A percentile compares a stretch with the other conserved stretches of the same genome.
Conservation (phyloP, 2,113 vertebrate species). For the Corvus cornix region DNA sequence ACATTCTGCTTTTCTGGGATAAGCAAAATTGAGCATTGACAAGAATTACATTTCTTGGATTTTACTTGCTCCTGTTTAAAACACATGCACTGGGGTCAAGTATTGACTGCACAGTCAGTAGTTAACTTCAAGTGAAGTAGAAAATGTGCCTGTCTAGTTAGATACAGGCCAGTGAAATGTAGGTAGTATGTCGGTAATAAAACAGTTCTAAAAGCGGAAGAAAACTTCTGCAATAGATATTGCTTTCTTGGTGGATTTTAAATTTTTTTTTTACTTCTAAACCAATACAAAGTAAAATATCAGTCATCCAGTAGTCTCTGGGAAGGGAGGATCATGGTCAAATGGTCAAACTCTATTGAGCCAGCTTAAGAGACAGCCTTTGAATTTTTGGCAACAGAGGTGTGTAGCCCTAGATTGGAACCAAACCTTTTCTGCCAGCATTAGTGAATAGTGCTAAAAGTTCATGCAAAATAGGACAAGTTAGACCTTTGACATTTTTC, state of each 20-base stretch:
- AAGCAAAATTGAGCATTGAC: background rate
- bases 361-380: background rate
- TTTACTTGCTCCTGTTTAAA: background rate
- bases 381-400: background rate
- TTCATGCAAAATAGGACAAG: background rate
- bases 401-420: background rate
- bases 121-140: background rate
- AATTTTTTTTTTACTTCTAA: background rate
- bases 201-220: background rate
- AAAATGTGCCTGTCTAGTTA: background rate
- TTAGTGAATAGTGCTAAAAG: background rate
- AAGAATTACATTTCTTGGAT: background rate
- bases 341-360: background rate
- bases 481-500: background rate
- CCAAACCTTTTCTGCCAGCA: background rate
- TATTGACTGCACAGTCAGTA: background rate
- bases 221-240: background rate
- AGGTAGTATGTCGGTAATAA: background rate
- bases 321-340: background rate
- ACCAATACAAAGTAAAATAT: background rate
- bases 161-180: background rate
- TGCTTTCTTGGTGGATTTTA: background rate
- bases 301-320: background rate
- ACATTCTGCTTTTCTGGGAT: background rate
- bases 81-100: background rate